phyloP scores from a whole-genome alignment of 2,113 vertebrate genomes.

The Tachuris rubrigastra region DNA sequence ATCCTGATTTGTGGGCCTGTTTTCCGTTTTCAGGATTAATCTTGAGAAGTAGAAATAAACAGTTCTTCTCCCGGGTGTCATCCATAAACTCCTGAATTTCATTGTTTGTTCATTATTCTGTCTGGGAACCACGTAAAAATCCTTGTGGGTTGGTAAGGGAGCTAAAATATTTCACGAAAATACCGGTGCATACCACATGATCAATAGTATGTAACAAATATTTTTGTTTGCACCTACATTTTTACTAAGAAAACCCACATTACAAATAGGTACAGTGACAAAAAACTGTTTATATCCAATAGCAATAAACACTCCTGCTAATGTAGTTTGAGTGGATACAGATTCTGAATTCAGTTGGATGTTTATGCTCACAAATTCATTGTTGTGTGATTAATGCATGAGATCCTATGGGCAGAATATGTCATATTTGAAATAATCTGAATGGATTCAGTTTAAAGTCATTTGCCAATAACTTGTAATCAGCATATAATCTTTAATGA shows the following conservation, averaged over 20 bases:
- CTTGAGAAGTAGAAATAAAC: not conserved
- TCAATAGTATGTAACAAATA: not conserved
- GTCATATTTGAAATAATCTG: constrained; percentile 12
- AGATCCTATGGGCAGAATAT: constrained; percentile 37
- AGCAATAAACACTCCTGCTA: not conserved
- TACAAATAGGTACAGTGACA: not conserved
- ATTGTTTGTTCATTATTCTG: constrained; percentile 3
- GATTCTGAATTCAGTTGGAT: not conserved
- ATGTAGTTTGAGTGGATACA: not conserved
- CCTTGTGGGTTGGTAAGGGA: not conserved
- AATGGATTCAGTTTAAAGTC: constrained; percentile 22
- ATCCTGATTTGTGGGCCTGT: not conserved
- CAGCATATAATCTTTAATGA: constrained; percentile 39
- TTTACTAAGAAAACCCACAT: not conserved
- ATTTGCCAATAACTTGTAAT: constrained; percentile 50
- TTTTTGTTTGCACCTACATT: not conserved
- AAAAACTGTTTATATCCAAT: not conserved
- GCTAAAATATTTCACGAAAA: constrained; percentile 1
- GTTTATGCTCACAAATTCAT: not conserved
- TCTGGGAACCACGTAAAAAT: not conserved
- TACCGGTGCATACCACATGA: not conserved
- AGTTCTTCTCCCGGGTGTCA: not conserved
- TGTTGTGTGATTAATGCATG: constrained; percentile 11
- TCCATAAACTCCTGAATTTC: not conserved
- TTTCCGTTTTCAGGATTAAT: not conserved